Conservation (phyloP, 2,113 vertebrate genomes). For the Verasper variegatus region DNA sequence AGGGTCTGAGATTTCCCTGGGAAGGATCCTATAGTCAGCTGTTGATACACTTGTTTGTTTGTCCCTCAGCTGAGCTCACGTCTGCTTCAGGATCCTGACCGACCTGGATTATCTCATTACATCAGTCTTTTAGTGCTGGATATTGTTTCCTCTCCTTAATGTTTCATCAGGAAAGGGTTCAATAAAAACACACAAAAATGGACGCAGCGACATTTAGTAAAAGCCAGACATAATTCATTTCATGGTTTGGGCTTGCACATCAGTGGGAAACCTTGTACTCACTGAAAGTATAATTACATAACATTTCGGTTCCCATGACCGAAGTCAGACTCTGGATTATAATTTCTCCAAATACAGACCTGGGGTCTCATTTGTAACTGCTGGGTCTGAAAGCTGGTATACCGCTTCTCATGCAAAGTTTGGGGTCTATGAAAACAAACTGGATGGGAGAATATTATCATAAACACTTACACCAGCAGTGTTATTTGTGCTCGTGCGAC, state of each 20-base stretch:
- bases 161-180: neutral
- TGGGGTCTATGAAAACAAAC: no score
- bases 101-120: conserved; percentile 5
- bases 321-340: neutral
- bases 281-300: neutral
- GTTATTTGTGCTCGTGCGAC: no score
- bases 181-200: neutral
- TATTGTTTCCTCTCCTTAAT: neutral
- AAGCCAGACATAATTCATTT: no score
- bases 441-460: no score
- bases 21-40: conserved; percentile 76
- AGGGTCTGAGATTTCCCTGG: conserved; percentile 68
- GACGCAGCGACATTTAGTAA: neutral
- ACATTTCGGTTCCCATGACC: neutral
- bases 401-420: no score
- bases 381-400: no score
- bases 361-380: no score
- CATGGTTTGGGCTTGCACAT: no score
- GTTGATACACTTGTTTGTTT: conserved; percentile 64
- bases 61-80: conserved; percentile 42
- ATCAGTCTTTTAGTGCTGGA: neutral
- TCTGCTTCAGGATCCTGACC: conserved; percentile 11
- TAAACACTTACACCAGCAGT: no score
- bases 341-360: neutral
- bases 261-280: no score